phyloP scores from a whole-genome alignment of 2,888 invertebrate species.

The Melipona beecheii region DNA sequence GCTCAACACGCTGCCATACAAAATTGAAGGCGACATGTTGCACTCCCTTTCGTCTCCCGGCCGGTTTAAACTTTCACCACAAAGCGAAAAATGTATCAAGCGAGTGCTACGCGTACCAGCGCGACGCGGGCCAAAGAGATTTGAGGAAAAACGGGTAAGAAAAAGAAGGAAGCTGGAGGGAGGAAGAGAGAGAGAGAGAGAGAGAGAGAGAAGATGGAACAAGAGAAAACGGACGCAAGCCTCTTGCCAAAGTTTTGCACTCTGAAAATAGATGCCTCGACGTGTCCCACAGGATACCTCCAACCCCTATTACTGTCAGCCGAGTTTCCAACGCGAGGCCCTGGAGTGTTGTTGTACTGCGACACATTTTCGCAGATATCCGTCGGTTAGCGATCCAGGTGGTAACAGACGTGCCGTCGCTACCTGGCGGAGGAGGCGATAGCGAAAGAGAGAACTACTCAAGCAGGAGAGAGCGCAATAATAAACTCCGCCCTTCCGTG shows the following conservation, averaged over 20 bases:
- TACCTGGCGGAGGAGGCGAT: too few species aligned
- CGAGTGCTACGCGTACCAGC: background rate
- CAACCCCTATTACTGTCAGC: conserved; percentile 57
- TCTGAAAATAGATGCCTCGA: conserved; percentile 66
- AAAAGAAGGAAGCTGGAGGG: background rate
- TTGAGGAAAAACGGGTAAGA: background rate
- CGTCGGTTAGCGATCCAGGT: conserved; percentile 22
- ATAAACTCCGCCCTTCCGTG: too few species aligned
- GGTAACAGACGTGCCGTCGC: conserved; percentile 11
- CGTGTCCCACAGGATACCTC: conserved; percentile 59
- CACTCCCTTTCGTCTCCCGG: background rate
- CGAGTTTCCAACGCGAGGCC: conserved; percentile 45
- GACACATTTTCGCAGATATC: conserved; percentile 52
- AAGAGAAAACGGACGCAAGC: conserved; percentile 30
- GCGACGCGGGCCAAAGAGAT: conserved; percentile 19
- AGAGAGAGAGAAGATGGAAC: background rate
- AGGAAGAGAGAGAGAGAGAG: background rate
- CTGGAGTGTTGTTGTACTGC: conserved; percentile 51
- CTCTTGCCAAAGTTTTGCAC: conserved; percentile 63
- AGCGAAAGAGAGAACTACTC: conserved; percentile 44
- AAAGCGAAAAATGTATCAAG: conserved; percentile 16
- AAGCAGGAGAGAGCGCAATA: conserved; percentile 52
- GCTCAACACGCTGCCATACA: conserved; percentile 17
- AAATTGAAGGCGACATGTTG: conserved; percentile 29
- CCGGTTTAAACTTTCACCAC: background rate